Evolutionary conservation across 2,888 invertebrate genomes (phyloP), one percentile per base, ranked within the genome.

Genomic region (Ptychoptera contaminata): DNA sequence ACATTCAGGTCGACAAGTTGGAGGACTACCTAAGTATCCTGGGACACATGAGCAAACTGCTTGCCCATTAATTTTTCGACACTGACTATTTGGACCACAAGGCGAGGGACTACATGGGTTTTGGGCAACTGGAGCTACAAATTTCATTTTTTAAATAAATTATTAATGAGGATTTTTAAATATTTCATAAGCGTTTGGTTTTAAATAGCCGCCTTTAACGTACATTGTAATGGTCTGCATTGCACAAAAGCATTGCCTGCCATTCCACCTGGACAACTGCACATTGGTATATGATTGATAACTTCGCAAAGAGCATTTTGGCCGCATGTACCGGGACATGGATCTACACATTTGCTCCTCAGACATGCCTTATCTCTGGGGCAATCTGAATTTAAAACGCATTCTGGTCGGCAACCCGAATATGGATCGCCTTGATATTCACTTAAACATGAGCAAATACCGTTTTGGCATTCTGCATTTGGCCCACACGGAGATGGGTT

Each of bases 271-370:
- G 77, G 76, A 53, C 85, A 86, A 43, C 76, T 77, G 59, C 85
- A 85, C 59, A 82, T 81, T 5, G 85, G 85, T 62, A 79, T 83
- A 56, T 87, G 82, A 60, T 81, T 82, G 41, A 84, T 76, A 29
- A 86, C 81, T 63, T 79, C 74, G 57, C 87, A 87, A 51, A 71
- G 69, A 2, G 86, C 82, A 50, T 69, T 69, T 29, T 81, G 67
- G 16, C 87, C 87, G 57, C 87, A 87, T n/a, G 82, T 75, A 53
- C 83, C 84, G 45, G 74, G 75, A 56, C 87, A 87, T n/a, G 87
- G 86, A 60, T 86, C 77, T 31, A 76, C 68, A 58, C 88, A 88
- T 65, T 82, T 82, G 58, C 79, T 79, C 57, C 84, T 85, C 44
- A 74, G 75, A 55, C 85, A 86, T 6, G 84, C 79, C 65, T 80